Evolutionary conservation across 1,140 invertebrate species (phyloP).

Genomic region (Philotrypesis tridentata): DNA sequence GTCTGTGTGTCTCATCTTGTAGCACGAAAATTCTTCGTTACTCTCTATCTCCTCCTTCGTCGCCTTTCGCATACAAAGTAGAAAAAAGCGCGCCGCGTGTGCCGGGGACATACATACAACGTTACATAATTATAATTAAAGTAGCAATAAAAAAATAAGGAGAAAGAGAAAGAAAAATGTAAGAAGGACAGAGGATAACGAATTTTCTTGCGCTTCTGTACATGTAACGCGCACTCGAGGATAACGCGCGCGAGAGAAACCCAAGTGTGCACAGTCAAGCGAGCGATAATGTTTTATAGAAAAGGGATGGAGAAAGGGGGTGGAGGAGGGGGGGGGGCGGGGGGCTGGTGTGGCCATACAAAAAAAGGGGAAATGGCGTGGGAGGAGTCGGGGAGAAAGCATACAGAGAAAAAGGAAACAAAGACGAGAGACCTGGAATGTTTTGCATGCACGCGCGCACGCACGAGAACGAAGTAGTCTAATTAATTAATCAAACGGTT

Average conservation of each 20-base stretch:
- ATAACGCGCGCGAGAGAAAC: background rate
- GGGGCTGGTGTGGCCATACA: background rate
- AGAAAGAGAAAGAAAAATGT: conserved; percentile 28
- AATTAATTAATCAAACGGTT: conserved; percentile 2
- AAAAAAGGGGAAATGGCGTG: background rate
- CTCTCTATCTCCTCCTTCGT: background rate
- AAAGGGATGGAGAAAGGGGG: background rate
- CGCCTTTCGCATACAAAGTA: background rate
- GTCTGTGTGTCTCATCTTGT: background rate
- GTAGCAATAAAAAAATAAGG: conserved; percentile 45
- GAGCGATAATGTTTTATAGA: background rate
- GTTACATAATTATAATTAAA: conserved; percentile 39
- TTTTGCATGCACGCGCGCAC: conserved; percentile 40
- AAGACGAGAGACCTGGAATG: conserved; percentile 44
- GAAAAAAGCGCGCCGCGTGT: conserved; percentile 7
- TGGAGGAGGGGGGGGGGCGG: background rate
- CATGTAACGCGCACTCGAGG: background rate
- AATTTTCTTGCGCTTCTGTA: background rate
- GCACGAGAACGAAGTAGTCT: conserved; percentile 36
- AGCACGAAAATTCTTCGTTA: background rate
- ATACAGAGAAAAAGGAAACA: conserved; percentile 17
- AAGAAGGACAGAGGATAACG: background rate
- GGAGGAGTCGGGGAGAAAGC: background rate
- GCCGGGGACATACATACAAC: background rate
- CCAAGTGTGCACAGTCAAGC: background rate